Evolutionary conservation across 2,797 vertebrate genomes (phyloP).

Genomic region (Hemitrygon akajei): DNA sequence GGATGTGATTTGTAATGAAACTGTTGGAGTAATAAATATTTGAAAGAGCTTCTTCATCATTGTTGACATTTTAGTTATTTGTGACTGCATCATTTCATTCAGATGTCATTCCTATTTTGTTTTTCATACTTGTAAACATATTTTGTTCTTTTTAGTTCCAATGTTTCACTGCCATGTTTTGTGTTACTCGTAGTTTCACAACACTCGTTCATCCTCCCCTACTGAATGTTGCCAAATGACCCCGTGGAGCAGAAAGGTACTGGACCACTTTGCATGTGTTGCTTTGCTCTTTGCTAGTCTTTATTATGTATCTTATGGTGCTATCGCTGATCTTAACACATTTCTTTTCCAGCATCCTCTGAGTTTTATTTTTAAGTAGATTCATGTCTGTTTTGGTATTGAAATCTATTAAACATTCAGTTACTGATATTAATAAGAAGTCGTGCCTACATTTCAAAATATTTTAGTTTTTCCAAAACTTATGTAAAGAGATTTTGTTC

Average conservation of each 20-base stretch:
- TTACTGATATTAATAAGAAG: neutral
- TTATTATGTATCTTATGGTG: neutral
- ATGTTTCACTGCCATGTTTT: slow-evolving; percentile 51
- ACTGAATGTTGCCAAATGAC: slow-evolving; percentile 95
- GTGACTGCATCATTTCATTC: slow-evolving; percentile 9
- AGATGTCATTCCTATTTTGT: slow-evolving; percentile 26
- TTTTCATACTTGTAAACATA: neutral
- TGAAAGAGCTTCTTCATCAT: neutral
- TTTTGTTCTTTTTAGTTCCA: slow-evolving; percentile 13
- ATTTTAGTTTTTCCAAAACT: neutral
- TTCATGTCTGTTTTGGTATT: neutral
- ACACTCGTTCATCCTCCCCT: slow-evolving; percentile 82
- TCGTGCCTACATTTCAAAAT: neutral
- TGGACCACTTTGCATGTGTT: slow-evolving; percentile 47
- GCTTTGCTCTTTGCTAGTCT: neutral
- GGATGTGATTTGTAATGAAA: too few species aligned
- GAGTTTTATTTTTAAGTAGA: neutral
- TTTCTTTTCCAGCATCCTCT: neutral
- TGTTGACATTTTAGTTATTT: slow-evolving; percentile 4
- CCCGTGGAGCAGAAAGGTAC: slow-evolving; percentile 99
- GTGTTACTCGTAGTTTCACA: slow-evolving; percentile 81
- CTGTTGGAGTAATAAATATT: neutral
- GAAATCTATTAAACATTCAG: neutral
- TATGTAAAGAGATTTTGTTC: neutral
- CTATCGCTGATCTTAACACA: slow-evolving; percentile 10